Conservation (phyloP, 1,140 invertebrate genomes). For the Drosophila varians region DNA sequence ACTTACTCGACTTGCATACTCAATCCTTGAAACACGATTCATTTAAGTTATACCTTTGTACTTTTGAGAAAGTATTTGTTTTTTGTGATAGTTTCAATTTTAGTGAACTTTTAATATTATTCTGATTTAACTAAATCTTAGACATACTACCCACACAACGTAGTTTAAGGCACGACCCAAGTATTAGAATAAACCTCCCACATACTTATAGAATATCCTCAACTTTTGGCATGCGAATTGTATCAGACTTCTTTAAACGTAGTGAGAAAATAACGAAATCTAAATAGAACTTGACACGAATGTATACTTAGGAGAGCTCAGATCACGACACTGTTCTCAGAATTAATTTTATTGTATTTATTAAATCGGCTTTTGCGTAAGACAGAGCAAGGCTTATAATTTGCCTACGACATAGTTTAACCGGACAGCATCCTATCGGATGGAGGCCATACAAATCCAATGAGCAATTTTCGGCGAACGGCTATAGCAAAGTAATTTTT, state of each 20-base stretch:
- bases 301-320: slow-evolving; percentile 43
- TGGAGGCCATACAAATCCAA: slow-evolving; percentile 26
- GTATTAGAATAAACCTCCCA: slow-evolving; percentile 59
- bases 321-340: slow-evolving; percentile 35
- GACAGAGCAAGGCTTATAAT: slow-evolving; percentile 30
- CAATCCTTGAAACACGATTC: slow-evolving; percentile 42
- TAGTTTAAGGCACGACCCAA: slow-evolving; percentile 68
- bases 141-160: slow-evolving; percentile 46
- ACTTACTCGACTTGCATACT: slow-evolving; percentile 47
- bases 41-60: slow-evolving; percentile 50
- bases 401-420: slow-evolving; percentile 20
- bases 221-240: slow-evolving; percentile 64
- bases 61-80: slow-evolving; percentile 70
- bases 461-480: slow-evolving; percentile 23
- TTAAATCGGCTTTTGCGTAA: slow-evolving; percentile 23
- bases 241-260: slow-evolving; percentile 48
- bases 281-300: slow-evolving; percentile 36
- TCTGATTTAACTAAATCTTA: slow-evolving; percentile 65
- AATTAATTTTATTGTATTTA: slow-evolving; percentile 44
- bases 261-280: slow-evolving; percentile 55
- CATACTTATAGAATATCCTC: slow-evolving; percentile 33
- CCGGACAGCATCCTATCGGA: slow-evolving; percentile 8
- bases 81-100: slow-evolving; percentile 82
- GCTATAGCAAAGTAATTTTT: slow-evolving; percentile 42
- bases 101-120: slow-evolving; percentile 62